Conservation (phyloP, 2,888 invertebrate species). For the Ornithoptera priamus region DNA sequence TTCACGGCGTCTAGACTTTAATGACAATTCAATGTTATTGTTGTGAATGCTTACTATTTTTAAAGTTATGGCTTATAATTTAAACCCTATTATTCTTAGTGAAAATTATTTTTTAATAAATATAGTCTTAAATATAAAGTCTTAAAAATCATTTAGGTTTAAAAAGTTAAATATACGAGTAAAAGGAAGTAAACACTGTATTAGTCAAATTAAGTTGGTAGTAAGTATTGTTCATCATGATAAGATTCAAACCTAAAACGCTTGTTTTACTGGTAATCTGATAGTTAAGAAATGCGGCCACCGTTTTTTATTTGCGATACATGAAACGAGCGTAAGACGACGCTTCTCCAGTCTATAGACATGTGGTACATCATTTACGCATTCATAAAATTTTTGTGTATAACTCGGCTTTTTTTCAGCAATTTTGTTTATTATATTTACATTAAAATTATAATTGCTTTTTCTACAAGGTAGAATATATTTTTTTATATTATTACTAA, state of each 20-base stretch:
- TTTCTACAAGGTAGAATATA: not conserved
- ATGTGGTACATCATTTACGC: not conserved
- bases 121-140: no score
- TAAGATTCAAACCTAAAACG: constrained; percentile 2
- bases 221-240: not conserved
- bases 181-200: not conserved
- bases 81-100: not conserved
- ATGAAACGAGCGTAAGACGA: constrained; percentile 12
- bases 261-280: not conserved
- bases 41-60: not conserved
- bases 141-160: no score
- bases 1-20: not conserved
- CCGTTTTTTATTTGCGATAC: constrained; percentile 16
- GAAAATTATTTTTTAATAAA: no score
- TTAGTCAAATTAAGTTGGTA: not conserved
- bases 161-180: no score
- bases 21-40: not conserved
- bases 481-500: no score
- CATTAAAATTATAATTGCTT: not conserved
- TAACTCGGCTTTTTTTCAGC: not conserved
- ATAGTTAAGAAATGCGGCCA: constrained; percentile 18
- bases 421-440: not conserved
- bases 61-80: not conserved
- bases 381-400: not conserved
- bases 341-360: not conserved